Conservation (phyloP, 2,113 vertebrate genomes). For the Campylomormyrus tamandua region DNA sequence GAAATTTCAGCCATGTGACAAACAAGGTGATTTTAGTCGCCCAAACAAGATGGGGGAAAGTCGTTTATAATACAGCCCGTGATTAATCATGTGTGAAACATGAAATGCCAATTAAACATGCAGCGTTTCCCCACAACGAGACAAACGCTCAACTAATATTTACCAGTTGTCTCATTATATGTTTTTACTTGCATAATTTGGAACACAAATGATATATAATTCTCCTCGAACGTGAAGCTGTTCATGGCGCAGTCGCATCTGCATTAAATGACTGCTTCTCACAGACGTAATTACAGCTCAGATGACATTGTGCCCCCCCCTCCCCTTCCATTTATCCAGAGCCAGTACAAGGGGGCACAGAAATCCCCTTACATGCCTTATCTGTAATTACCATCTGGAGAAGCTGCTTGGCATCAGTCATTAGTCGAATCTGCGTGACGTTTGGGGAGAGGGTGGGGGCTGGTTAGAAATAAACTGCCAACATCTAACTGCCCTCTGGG, state of each 20-base stretch:
- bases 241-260: neutral
- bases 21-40: slow-evolving; percentile 9
- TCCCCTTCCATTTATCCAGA: neutral
- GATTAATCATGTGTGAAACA: slow-evolving; percentile 9
- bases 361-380: slow-evolving; percentile 30
- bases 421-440: slow-evolving; percentile 45
- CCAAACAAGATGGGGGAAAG: neutral
- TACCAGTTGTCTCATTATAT: slow-evolving; percentile 18
- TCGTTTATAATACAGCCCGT: neutral
- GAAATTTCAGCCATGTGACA: neutral
- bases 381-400: slow-evolving; percentile 50
- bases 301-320: neutral
- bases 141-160: slow-evolving; percentile 9
- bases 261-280: slow-evolving; percentile 3
- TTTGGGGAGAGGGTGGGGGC: neutral
- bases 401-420: slow-evolving; percentile 51
- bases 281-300: neutral
- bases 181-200: slow-evolving; percentile 12
- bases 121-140: slow-evolving; percentile 14
- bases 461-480: neutral
- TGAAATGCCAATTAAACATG: slow-evolving; percentile 23
- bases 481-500: neutral
- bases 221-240: neutral
- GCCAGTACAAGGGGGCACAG: neutral
- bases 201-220: slow-evolving; percentile 7